These are phyloP conservation scores for Agriotes lineatus DNA, from an alignment of 2,888 invertebrate species.

Conservation along the genomic window DNA sequence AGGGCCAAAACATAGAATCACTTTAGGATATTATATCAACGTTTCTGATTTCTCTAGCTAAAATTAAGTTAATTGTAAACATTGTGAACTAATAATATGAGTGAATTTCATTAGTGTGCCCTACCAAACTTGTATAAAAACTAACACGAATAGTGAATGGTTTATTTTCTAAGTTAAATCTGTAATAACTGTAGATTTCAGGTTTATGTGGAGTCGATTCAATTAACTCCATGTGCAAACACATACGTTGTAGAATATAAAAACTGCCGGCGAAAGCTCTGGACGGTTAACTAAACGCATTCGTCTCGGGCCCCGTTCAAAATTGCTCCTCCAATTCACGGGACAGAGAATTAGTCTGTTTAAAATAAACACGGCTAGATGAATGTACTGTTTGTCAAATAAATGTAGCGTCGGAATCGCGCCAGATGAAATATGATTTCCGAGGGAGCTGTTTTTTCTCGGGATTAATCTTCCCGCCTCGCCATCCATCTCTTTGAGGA, in stretches of 20 bases:
- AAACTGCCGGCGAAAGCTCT: neutral
- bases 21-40: too few species aligned
- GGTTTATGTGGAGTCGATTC: too few species aligned
- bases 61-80: too few species aligned
- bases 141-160: too few species aligned
- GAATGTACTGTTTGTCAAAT: conserved; percentile 52
- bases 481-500: conserved; percentile 20
- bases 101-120: too few species aligned
- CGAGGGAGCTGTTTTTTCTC: conserved; percentile 46
- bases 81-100: too few species aligned
- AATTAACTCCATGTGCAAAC: too few species aligned
- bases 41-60: too few species aligned
- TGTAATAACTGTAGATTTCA: too few species aligned
- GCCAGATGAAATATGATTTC: conserved; percentile 52
- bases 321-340: conserved; percentile 15
- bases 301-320: conserved; percentile 1
- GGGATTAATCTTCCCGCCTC: conserved; percentile 35
- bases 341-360: conserved; percentile 42
- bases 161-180: too few species aligned
- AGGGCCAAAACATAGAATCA: too few species aligned
- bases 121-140: too few species aligned
- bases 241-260: neutral
- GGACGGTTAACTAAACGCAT: neutral
- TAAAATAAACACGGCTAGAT: conserved; percentile 46
- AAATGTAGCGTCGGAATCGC: conserved; percentile 50